Base-by-base conservation (phyloP, 2,888 invertebrate genomes). In the Athripsodes cinereus region DNA sequence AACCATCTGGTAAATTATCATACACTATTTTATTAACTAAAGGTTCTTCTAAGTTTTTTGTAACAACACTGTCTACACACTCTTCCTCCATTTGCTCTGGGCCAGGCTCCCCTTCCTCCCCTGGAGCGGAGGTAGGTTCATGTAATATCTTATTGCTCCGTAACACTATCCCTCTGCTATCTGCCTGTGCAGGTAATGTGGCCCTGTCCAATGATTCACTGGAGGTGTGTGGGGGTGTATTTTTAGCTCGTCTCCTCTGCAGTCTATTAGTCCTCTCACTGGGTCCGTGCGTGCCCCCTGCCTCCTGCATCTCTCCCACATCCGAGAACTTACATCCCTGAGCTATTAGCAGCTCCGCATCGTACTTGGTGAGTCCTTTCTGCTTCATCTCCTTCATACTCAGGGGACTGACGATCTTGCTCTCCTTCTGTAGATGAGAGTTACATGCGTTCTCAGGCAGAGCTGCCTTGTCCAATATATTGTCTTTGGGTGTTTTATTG, bases 311-410 rank as follows among this genome's bases (percentile, higher is more conserved):
- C 64, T 82, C 81, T 20, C 77, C 78, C 52, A 86, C 81, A 71
- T 87, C 87, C 53, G 86, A 82, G 70, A 88, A 83, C 62, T 79
- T 84, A 70, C 87, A 88, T 31, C 89, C 88, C 69, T 89, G 88
- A 40, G 90, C 92, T 71, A 92, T 90, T 64, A 92, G 76, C 69
- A 92, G 79, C 71, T 92, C 92, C 8, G 92, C 92, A 73, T 92
- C 92, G 73, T 92, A 92, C 69, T 90, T 91, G 13, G 92, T 92
- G 69, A 92, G 81, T 31, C 92, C 92, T 71, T 90, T 90, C 66
- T 89, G 88, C 60, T 90, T 83, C 72, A 92, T 75, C 73, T 92
- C 92, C 68, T 88, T 88, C 81, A 92, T 87, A 68, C 89, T 91
- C 51, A 91, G 74, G n/a, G 88, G 86, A 53, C 86, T 83, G 26